These are phyloP conservation scores for Sthenelais limicola DNA, from an alignment of 2,888 invertebrate species.

Conservation along the genomic window DNA sequence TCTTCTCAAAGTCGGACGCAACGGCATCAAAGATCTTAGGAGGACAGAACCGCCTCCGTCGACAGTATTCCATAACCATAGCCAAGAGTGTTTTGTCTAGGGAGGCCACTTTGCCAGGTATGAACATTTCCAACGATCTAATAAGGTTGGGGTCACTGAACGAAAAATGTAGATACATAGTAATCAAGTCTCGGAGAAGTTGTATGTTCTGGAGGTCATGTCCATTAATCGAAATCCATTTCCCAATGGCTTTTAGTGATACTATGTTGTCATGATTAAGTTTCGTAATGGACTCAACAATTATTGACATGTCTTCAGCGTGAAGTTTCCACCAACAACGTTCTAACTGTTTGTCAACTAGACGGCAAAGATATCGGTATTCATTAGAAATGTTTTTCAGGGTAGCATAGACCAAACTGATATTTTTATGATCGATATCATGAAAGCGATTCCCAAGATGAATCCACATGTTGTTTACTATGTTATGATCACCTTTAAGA, in stretches of 20 bases:
- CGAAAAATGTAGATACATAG: slow-evolving; percentile 76
- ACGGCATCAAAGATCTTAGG: slow-evolving; percentile 76
- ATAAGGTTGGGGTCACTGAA: slow-evolving; percentile 77
- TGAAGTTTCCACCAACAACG: slow-evolving; percentile 75
- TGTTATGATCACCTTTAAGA: slow-evolving; percentile 73
- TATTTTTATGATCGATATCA: slow-evolving; percentile 77
- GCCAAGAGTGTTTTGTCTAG: slow-evolving; percentile 76
- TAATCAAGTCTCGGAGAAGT: slow-evolving; percentile 69
- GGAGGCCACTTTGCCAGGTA: slow-evolving; percentile 75
- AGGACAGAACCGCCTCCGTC: slow-evolving; percentile 77
- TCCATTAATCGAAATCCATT: slow-evolving; percentile 73
- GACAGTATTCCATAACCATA: slow-evolving; percentile 78
- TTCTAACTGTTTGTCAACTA: slow-evolving; percentile 77
- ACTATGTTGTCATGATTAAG: slow-evolving; percentile 57
- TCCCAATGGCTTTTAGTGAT: slow-evolving; percentile 70
- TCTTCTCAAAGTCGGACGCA: slow-evolving; percentile 75
- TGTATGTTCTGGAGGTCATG: slow-evolving; percentile 9
- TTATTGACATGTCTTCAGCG: slow-evolving; percentile 59
- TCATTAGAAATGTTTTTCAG: slow-evolving; percentile 74
- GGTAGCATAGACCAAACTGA: slow-evolving; percentile 76
- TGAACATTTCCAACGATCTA: slow-evolving; percentile 78
- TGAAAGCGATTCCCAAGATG: slow-evolving; percentile 77
- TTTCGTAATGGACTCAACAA: slow-evolving; percentile 54
- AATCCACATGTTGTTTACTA: slow-evolving; percentile 80
- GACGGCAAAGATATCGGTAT: slow-evolving; percentile 76